These are phyloP conservation scores for Tenualosa thibaudeaui DNA, from an alignment of 2,797 vertebrate species.

Conservation along the genomic window DNA sequence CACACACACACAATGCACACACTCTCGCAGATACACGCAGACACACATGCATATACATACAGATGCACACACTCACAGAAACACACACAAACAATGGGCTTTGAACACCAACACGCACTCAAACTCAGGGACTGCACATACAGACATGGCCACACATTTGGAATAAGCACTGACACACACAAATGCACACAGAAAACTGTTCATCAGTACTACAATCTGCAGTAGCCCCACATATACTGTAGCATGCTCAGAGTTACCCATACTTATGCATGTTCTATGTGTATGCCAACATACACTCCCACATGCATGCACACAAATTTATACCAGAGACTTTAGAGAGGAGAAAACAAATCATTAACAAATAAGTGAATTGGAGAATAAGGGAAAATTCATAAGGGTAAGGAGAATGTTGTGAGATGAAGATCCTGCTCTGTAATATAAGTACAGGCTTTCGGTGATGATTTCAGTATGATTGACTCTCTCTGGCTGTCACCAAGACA, in stretches of 20 bases:
- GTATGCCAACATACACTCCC: neutral
- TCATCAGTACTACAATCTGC: neutral
- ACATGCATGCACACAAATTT: neutral
- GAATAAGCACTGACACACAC: neutral
- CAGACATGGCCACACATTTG: neutral
- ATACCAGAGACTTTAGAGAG: neutral
- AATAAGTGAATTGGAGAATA: too few relatives aligned
- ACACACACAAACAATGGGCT: neutral
- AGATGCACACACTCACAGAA: constrained; percentile 43
- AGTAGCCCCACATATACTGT: neutral
- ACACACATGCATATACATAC: neutral
- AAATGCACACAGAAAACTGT: neutral
- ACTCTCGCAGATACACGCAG: too few relatives aligned
- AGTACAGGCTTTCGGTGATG: too few relatives aligned
- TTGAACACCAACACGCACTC: constrained; percentile 24
- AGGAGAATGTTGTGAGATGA: too few relatives aligned
- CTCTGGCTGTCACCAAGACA: too few relatives aligned
- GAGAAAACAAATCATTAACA: too few relatives aligned
- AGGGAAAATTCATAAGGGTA: too few relatives aligned
- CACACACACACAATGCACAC: constrained; percentile 8
- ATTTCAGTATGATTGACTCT: too few relatives aligned
- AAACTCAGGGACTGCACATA: constrained; percentile 3
- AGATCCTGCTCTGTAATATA: too few relatives aligned
- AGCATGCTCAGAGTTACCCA: neutral
- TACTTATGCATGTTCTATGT: neutral